Base-by-base conservation (phyloP, 2,113 vertebrate genomes). In the Ammodytes dubius region DNA sequence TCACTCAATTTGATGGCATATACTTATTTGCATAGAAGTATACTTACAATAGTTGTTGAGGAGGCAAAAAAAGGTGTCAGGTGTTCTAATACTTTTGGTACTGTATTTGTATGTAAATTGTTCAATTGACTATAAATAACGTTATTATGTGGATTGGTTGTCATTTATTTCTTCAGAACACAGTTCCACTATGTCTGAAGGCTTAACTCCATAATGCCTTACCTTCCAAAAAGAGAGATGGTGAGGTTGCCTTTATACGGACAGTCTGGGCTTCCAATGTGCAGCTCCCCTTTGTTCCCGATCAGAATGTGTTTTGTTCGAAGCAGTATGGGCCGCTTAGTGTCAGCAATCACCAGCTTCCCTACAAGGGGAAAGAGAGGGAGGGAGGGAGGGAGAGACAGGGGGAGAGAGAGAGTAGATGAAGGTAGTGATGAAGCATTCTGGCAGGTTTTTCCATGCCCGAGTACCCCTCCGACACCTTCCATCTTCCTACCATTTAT, bases 161-260 rank as follows among this genome's bases (percentile, higher is more conserved):
- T 6, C 0, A 0, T 40, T 27, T 43, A 76, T 10, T 13, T 27
- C 5, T 19, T 35, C 2, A 54, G 45, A 46, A 74, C 8, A 17
- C 40, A 13, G 1, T 35, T n/a, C 42, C 54, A 71, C 5, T 6
- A 6, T 57, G 13, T 54, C n/a, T 37, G 39, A 3, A 40, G 49
- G 43, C 4, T 49, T 12, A 46, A 49, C 12, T 7, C 43, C 0
- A 10, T 45, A 12, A 11, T 35, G 12, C 13, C 15, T 6, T 96
- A 99, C 98, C 98, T 95, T 92, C 98, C 98, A 17, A 97, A 99
- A 10, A 99, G 86, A 64, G 96, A 88, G 82, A 99, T 96, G 77
- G 94, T 95, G 87, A 97, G 94, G 74, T 95, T 96, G 83, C 97
- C 94, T 88, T 94, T 96, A 83, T 97, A 99, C n/a, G 97, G 98